Evolutionary conservation across 64 coral and sea anemone genomes (phyloP), one percentile per base, ranked within the genome.

Genomic region (Stichodactyla mertensii): DNA sequence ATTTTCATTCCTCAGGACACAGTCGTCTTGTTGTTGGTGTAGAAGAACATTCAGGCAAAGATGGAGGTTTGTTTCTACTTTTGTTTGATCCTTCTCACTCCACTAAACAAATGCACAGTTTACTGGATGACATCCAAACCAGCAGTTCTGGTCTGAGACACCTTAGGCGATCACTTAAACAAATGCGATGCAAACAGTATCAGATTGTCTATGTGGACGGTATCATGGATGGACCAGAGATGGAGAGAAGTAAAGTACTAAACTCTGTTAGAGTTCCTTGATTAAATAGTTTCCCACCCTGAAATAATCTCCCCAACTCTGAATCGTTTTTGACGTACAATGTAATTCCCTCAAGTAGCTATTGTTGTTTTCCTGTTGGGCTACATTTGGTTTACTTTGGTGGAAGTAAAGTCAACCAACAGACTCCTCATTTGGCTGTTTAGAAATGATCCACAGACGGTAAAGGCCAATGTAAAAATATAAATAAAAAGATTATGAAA

Each of bases 31-130:
- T 99, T 20, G 74, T 99, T 52, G 97, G 97, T 18, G 93, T 99
- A 8, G 93, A 99, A 52, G 93, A 99, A 55, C 92, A 94, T 71
- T 94, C 82, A 31, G 91, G 88, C 2, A 99, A 99, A 54, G 90
- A 92, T 71, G 92, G 89, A 4, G 93, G 92, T 23, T 55, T 94
- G 7, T 92, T 94, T 80, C 88, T 99, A 18, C 62, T 99, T 10
- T 67, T 99, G 7, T 95, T 95, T 61, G 97, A 99, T 60, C 97
- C 97, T 2, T 95, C 93, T 9, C 93, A 97, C 77, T 98, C 95
- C 1, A 89, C 95, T 45, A 98, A 95, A 70, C 97, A 98, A 81
- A 98, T 98, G 96, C 96, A 98, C 19, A 85, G 79, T 14, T 81
- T 98, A 61, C 78, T 95, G 7, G 88, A 92, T 18, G 87, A 92